phyloP scores from a whole-genome alignment of 35 echinoderm and acorn worm genomes.

The Anneissia japonica region DNA sequence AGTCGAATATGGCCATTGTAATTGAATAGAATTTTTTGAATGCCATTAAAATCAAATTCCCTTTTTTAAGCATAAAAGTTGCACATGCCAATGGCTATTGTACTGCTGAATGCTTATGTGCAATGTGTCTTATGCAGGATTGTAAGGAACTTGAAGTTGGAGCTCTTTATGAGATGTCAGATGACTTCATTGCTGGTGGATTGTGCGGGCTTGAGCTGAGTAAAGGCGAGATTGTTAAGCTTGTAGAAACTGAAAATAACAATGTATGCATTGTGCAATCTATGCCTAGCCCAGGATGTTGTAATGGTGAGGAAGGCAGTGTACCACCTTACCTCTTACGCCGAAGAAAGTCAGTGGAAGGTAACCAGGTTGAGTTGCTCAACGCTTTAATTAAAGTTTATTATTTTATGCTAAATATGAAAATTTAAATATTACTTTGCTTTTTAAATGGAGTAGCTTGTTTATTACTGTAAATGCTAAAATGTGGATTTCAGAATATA shows the following conservation, averaged over 20 bases:
- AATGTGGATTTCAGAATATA: no score
- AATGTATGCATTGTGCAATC: background rate
- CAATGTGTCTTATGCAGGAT: background rate
- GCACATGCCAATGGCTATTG: no score
- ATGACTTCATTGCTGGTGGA: background rate
- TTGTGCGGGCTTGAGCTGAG: background rate
- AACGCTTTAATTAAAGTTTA: no score
- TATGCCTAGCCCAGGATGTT: background rate
- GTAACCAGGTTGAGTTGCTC: no score
- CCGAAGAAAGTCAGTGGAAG: background rate
- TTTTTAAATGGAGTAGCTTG: no score
- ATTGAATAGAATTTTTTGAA: no score
- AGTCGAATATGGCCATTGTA: no score
- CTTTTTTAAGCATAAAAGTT: no score
- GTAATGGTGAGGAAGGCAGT: background rate
- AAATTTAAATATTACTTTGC: no score
- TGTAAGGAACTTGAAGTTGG: background rate
- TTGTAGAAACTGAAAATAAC: background rate
- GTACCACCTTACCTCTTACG: background rate
- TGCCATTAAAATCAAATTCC: no score
- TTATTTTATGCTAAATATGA: no score
- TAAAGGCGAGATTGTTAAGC: background rate
- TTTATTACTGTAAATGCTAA: no score
- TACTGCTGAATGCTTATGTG: background rate
- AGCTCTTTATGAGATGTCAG: background rate